Evolutionary conservation across 1,140 invertebrate species (phyloP), one percentile per base, ranked within the genome.

Genomic region (Polyergus mexicanus): DNA sequence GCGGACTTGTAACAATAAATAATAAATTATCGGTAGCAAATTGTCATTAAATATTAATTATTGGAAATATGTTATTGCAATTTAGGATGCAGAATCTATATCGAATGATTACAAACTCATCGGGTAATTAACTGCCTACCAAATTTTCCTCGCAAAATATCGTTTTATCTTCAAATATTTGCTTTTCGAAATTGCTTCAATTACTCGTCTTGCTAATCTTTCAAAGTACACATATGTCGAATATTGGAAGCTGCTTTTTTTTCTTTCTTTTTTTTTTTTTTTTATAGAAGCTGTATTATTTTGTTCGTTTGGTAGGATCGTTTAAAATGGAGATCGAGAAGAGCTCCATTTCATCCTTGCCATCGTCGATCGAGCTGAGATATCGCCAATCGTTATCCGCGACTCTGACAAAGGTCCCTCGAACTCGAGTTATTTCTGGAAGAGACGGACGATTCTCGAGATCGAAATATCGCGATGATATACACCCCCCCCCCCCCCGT

Each of bases 1-100:
- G 54, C 54, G 28, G 72, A 83, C 68, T 83, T 83, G 78, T 74
- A 83, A 83, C 54, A 25, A 56, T 83, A 83, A 83, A 83, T 83
- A 83, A 83, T 83, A 83, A 83, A 83, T 83, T 72, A 83, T 68
- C 78, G 54, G 51, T 25, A 47, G 78, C 78, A 83, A 83, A 83
- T 83, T 83, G 68, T 83, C 78, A 83, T 83, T 83, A 83, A 83
- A 83, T 83, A 83, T 83, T 72, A 83, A 83, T 83, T 83, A 83
- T 74, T 83, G 78, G 78, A 83, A 83, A 83, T 83, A 83, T 83
- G 78, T 83, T 83, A 83, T 83, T 83, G 72, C 68, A 83, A 83
- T 83, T 83, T 83, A 83, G 78, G 78, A 47, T 72, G 68, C 78
- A 60, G 78, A 72, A 38, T 62, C 78, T 83, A 72, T 72, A 83